phyloP scores from a whole-genome alignment of 2,797 vertebrate genomes.

The Champsocephalus gunnari region DNA sequence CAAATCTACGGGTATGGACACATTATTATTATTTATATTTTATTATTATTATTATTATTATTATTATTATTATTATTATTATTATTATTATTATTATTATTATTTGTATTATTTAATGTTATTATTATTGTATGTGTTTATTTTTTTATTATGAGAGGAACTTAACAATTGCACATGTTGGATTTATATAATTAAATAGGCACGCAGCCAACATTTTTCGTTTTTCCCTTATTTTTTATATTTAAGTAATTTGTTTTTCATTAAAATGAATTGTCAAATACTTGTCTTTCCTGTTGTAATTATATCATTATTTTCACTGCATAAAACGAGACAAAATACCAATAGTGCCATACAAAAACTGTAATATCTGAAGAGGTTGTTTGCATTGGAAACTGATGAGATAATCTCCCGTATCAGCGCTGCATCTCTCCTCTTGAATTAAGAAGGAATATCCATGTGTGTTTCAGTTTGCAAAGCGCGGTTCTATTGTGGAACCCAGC shows the following conservation, averaged over 20 bases:
- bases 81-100: background rate
- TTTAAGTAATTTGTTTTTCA: background rate
- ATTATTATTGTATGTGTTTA: background rate
- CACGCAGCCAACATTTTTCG: background rate
- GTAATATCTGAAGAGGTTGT: background rate
- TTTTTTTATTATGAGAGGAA: background rate
- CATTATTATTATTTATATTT: background rate
- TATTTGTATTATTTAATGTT: background rate
- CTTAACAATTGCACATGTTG: background rate
- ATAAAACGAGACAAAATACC: background rate
- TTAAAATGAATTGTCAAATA: too few relatives aligned
- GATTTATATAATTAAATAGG: background rate
- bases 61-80: background rate
- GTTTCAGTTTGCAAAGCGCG: background rate
- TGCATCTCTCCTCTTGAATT: background rate
- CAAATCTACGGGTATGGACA: slow-evolving; percentile 92
- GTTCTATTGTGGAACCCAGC: background rate
- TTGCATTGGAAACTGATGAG: background rate
- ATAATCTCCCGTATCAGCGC: too few relatives aligned
- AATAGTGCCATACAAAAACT: background rate
- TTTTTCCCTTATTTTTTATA: background rate
- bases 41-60: background rate
- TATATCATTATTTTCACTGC: background rate
- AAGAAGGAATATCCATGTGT: slow-evolving; percentile 3
- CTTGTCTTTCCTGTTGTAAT: background rate